Evolutionary conservation across 2,888 invertebrate species (phyloP).

Genomic region (Lissocephala sabroskyi): DNA sequence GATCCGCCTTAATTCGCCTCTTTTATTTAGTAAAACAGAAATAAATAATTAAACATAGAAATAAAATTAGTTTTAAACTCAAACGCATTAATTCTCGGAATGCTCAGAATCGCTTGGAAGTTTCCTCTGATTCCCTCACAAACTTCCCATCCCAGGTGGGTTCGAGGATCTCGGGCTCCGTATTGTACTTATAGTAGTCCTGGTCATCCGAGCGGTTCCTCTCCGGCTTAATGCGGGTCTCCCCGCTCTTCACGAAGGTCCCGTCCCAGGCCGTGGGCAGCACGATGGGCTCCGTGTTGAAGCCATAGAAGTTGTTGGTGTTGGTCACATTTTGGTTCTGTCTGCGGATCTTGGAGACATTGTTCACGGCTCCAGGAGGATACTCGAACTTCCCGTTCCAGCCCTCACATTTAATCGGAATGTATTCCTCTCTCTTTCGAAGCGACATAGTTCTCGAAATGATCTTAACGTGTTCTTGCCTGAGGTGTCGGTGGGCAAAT

Average conservation of each 20-base stretch:
- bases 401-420: conserved; percentile 72
- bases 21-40: too few species aligned
- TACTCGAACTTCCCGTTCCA: conserved; percentile 72
- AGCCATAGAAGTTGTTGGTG: conserved; percentile 69
- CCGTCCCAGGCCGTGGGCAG: conserved; percentile 71
- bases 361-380: conserved; percentile 61
- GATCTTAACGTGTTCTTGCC: too few species aligned
- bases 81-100: conserved; percentile 4
- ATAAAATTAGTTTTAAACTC: background rate
- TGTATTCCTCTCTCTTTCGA: conserved; percentile 67
- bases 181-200: conserved; percentile 64
- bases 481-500: too few species aligned
- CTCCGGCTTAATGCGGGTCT: conserved; percentile 57
- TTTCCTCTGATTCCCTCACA: conserved; percentile 67
- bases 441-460: conserved; percentile 58
- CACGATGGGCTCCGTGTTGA: conserved; percentile 61
- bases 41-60: too few species aligned
- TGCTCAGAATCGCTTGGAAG: conserved; percentile 36
- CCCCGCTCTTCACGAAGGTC: conserved; percentile 67
- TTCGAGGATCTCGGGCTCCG: conserved; percentile 65
- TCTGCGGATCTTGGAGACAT: conserved; percentile 67
- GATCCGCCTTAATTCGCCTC: too few species aligned
- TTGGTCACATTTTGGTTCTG: conserved; percentile 69
- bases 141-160: conserved; percentile 70
- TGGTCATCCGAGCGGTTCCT: conserved; percentile 70